phyloP scores from a whole-genome alignment of 2,113 vertebrate species.

The Cercocebus atys region DNA sequence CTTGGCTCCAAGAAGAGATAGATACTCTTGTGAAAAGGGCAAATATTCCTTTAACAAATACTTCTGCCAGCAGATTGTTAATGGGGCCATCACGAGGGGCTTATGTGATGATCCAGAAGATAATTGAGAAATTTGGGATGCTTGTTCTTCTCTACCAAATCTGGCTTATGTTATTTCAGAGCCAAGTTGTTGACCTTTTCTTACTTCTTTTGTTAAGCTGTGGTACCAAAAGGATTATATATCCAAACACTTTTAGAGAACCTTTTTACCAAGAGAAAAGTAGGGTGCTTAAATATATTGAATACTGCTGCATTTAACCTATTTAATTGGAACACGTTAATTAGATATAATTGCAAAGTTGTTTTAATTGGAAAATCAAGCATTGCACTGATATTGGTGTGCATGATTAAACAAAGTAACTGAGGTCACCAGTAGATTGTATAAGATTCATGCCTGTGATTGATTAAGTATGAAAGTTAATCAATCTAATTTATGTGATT shows the following conservation, averaged over 20 bases:
- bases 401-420: slow-evolving; percentile 72
- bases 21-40: not conserved
- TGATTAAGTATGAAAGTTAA: slow-evolving; percentile 81
- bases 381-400: slow-evolving; percentile 58
- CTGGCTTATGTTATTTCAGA: slow-evolving; percentile 46
- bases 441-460: slow-evolving; percentile 72
- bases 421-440: slow-evolving; percentile 77
- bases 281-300: slow-evolving; percentile 49
- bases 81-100: slow-evolving; percentile 46
- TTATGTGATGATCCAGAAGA: slow-evolving; percentile 40
- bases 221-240: slow-evolving; percentile 66
- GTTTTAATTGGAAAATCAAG: slow-evolving; percentile 77
- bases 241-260: slow-evolving; percentile 74
- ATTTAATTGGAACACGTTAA: slow-evolving; percentile 73
- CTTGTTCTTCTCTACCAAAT: slow-evolving; percentile 39
- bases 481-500: slow-evolving; percentile 80
- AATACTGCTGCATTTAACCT: slow-evolving; percentile 69
- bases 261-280: slow-evolving; percentile 57
- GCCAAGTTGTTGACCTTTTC: slow-evolving; percentile 59
- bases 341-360: slow-evolving; percentile 76
- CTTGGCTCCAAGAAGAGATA: not conserved
- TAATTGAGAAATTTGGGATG: slow-evolving; percentile 56
- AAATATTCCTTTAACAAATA: slow-evolving; percentile 43
- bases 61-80: slow-evolving; percentile 12
- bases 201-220: slow-evolving; percentile 41